Conservation (phyloP, 64 coral and sea anemone species). For the Pachyseris speciosa region DNA sequence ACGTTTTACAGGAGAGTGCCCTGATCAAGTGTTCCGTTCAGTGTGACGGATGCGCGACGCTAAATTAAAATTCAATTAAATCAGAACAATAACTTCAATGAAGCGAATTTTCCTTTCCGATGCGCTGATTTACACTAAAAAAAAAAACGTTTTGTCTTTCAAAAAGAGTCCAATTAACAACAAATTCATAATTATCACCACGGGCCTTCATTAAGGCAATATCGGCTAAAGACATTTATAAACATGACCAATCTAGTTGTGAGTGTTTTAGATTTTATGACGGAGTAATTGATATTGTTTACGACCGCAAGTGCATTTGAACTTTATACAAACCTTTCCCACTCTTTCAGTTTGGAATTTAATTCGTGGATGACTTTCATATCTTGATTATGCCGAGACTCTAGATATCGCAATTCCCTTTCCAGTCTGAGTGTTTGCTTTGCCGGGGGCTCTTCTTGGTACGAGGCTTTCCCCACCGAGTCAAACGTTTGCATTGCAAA, state of each 20-base stretch:
- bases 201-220: no score
- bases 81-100: neutral
- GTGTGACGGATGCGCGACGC: no score
- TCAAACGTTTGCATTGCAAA: slow-evolving; percentile 4
- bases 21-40: no score
- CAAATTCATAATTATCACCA: no score
- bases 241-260: neutral
- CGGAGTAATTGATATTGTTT: neutral
- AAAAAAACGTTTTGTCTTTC: neutral
- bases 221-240: neutral
- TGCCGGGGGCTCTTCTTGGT: neutral
- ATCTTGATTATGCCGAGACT: slow-evolving; percentile 37
- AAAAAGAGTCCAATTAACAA: no score
- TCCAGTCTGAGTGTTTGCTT: slow-evolving; percentile 23
- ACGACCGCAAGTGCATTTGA: neutral
- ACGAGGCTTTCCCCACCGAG: neutral
- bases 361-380: slow-evolving; percentile 54
- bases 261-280: neutral
- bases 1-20: no score
- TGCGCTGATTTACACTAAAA: no score
- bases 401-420: neutral
- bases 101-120: neutral
- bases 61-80: neutral
- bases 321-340: slow-evolving; percentile 81
- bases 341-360: slow-evolving; percentile 64